Evolutionary conservation across 2,888 invertebrate species (phyloP).

Genomic region (Julus scandinavius): DNA sequence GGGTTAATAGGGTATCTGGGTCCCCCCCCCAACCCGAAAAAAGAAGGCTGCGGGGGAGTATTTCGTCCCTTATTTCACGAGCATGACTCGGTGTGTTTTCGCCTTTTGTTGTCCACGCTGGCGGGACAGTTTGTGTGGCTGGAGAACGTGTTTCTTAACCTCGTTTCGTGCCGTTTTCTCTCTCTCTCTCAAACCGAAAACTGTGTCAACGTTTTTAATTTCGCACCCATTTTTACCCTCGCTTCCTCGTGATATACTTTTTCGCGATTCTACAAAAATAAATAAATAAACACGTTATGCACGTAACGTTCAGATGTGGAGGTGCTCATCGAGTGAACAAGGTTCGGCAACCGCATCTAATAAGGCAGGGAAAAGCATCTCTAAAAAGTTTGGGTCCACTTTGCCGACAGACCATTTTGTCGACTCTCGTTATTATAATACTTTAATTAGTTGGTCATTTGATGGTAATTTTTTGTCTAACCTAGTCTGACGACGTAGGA

Average conservation of each 20-base stretch:
- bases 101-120: constrained; percentile 38
- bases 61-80: constrained; percentile 20
- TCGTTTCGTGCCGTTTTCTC: constrained; percentile 4
- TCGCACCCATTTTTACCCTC: background rate
- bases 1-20: constrained; percentile 2
- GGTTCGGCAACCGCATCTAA: background rate
- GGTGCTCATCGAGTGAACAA: background rate
- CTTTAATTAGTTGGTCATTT: too few relatives aligned
- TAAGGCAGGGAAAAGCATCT: too few relatives aligned
- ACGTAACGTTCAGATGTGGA: background rate
- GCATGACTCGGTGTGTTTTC: constrained; percentile 34
- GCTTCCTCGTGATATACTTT: constrained; percentile 34
- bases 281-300: background rate
- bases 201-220: constrained; percentile 29
- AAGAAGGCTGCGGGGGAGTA: background rate
- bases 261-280: background rate
- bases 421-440: too few relatives aligned
- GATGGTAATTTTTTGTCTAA: too few relatives aligned
- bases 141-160: constrained; percentile 42
- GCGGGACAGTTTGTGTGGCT: constrained; percentile 42
- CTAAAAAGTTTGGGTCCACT: too few relatives aligned
- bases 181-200: background rate
- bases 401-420: too few relatives aligned
- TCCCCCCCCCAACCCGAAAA: constrained; percentile 3
- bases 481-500: too few relatives aligned